Evolutionary conservation across 2,113 vertebrate genomes (phyloP).

Genomic region (Myiagra hebetior): DNA sequence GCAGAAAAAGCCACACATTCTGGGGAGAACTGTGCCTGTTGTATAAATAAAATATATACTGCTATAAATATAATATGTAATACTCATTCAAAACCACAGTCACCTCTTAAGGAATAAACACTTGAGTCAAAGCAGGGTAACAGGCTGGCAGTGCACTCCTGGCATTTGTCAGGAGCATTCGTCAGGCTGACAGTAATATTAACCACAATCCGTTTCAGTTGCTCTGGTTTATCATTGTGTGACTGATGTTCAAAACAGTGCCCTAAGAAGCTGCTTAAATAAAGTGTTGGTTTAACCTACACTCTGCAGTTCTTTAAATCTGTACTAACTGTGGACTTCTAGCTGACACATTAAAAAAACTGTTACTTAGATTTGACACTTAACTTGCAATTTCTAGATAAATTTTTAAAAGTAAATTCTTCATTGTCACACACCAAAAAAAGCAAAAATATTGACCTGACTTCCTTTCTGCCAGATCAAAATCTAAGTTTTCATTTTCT

Average conservation of each 20-base stretch:
- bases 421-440: background rate
- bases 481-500: background rate
- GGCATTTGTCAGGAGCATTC: slow-evolving; percentile 61
- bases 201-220: slow-evolving; percentile 74
- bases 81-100: slow-evolving; percentile 21
- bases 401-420: background rate
- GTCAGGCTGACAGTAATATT: slow-evolving; percentile 73
- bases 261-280: slow-evolving; percentile 59
- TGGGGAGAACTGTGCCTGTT: slow-evolving; percentile 39
- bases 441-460: background rate
- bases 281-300: slow-evolving; percentile 66
- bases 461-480: background rate
- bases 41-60: slow-evolving; percentile 56
- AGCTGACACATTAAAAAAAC: background rate
- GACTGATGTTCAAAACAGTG: slow-evolving; percentile 71
- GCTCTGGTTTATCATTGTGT: slow-evolving; percentile 72
- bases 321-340: background rate
- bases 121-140: slow-evolving; percentile 45
- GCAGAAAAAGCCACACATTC: slow-evolving; percentile 16
- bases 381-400: background rate
- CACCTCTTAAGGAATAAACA: slow-evolving; percentile 66
- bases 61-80: slow-evolving; percentile 62
- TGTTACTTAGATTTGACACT: background rate
- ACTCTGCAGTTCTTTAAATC: slow-evolving; percentile 20
- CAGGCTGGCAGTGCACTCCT: slow-evolving; percentile 58